A percentile compares a stretch with the other conserved stretches of the same genome.
Evolutionary conservation across 2,113 vertebrate species (phyloP).

Genomic region (Pogona vitticeps): DNA sequence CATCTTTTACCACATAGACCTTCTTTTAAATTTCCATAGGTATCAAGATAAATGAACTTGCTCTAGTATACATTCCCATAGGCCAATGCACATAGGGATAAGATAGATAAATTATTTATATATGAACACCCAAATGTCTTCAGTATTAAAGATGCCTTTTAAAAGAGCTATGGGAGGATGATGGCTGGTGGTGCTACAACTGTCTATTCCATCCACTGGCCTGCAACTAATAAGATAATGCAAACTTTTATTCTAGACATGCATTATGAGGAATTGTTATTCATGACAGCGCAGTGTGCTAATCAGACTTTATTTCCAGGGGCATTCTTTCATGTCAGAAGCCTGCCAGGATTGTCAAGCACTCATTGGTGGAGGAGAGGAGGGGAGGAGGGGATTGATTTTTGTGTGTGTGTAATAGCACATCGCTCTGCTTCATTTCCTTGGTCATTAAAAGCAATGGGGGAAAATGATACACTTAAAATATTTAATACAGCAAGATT

Average conservation of each 20-base stretch:
- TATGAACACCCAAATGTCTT: neutral
- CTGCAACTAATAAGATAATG: neutral
- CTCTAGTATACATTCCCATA: neutral
- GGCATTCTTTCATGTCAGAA: slow-evolving; percentile 41
- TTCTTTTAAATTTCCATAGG: neutral
- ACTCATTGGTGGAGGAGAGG: slow-evolving; percentile 44
- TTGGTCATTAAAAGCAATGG: slow-evolving; percentile 44
- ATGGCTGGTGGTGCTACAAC: neutral
- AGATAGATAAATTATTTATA: neutral
- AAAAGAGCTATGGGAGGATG: neutral
- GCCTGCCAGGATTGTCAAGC: slow-evolving; percentile 30
- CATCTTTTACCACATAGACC: neutral
- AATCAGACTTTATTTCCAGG: slow-evolving; percentile 42
- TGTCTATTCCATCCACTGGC: neutral
- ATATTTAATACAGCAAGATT: slow-evolving; percentile 52
- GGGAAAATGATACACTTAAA: slow-evolving; percentile 50
- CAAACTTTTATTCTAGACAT: slow-evolving; percentile 27
- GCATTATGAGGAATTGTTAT: slow-evolving; percentile 35
- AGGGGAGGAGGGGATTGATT: slow-evolving; percentile 25
- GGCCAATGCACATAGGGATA: neutral
- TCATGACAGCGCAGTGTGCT: slow-evolving; percentile 34
- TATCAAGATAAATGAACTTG: slow-evolving; percentile 1
- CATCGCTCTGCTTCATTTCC: slow-evolving; percentile 54
- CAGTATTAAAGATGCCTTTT: neutral
- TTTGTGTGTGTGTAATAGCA: slow-evolving; percentile 23